These are phyloP conservation scores for Antennarius maculatus DNA, from an alignment of 2,797 vertebrate genomes.

Conservation along the genomic window DNA sequence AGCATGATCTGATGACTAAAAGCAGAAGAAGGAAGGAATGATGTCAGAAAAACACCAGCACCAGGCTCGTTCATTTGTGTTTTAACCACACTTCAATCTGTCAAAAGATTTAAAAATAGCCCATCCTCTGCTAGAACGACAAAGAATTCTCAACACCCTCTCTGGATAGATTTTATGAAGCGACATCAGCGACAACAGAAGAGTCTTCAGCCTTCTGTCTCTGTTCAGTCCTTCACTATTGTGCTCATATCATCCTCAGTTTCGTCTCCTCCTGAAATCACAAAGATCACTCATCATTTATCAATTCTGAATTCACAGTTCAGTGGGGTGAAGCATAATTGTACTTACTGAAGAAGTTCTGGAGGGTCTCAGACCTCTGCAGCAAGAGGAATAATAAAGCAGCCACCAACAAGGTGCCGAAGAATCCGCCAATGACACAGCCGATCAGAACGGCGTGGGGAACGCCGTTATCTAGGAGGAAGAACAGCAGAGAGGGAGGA, in stretches of 20 bases:
- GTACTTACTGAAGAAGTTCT: conserved; percentile 61
- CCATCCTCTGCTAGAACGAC: neutral
- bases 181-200: neutral
- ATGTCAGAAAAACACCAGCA: neutral
- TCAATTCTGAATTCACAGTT: neutral
- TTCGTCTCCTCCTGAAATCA: conserved; percentile 41
- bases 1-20: neutral
- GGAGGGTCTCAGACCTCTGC: conserved; percentile 49
- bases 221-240: conserved; percentile 47
- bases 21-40: conserved; percentile 6
- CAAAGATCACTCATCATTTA: conserved; percentile 18
- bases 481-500: neutral
- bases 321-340: neutral
- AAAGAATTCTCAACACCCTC: neutral
- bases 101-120: neutral
- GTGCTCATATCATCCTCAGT: conserved; percentile 49
- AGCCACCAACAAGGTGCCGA: conserved; percentile 59
- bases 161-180: neutral
- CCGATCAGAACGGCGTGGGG: conserved; percentile 47
- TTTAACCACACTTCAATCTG: neutral
- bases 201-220: neutral
- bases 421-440: conserved; percentile 63
- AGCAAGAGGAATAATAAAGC: conserved; percentile 40
- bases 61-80: neutral
- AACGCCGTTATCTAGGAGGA: conserved; percentile 34